Evolutionary conservation across 2,113 vertebrate genomes (phyloP).

Genomic region (Speoplatyrhinus poulsoni): DNA sequence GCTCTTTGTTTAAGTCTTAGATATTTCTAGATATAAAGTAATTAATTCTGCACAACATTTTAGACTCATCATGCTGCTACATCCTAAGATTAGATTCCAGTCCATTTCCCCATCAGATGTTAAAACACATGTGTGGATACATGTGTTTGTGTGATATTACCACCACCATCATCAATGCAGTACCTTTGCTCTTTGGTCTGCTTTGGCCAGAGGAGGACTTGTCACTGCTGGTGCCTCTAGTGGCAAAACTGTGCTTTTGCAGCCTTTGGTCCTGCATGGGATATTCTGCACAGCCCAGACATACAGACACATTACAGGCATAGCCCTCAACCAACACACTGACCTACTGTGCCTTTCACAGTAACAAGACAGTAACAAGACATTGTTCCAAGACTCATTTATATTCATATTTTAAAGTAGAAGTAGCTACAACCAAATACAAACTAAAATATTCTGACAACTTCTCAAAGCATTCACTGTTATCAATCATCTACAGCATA

Average conservation of each 20-base stretch:
- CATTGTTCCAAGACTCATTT: no score
- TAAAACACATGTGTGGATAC: neutral
- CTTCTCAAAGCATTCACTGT: no score
- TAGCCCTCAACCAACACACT: neutral
- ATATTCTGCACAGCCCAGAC: conserved; percentile 70
- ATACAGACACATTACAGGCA: conserved; percentile 48
- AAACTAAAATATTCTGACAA: no score
- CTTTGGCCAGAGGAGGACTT: conserved; percentile 87
- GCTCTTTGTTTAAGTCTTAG: no score
- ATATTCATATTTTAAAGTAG: no score
- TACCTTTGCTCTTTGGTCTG: conserved; percentile 97
- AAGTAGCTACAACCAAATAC: no score
- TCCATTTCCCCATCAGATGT: conserved; percentile 23
- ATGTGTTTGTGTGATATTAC: neutral
- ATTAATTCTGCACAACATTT: neutral
- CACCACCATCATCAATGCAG: neutral
- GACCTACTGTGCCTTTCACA: neutral
- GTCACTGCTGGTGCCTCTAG: conserved; percentile 83
- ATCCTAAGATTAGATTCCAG: conserved; percentile 2
- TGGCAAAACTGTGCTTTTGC: conserved; percentile 88
- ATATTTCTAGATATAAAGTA: neutral
- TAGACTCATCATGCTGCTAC: neutral
- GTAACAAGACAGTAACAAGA: neutral
- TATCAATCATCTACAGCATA: no score
- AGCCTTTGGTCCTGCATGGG: conserved; percentile 90